Evolutionary conservation across 2,888 invertebrate genomes (phyloP), one percentile per base, ranked within the genome.

Genomic region (Omphaloscelis lunosa): DNA sequence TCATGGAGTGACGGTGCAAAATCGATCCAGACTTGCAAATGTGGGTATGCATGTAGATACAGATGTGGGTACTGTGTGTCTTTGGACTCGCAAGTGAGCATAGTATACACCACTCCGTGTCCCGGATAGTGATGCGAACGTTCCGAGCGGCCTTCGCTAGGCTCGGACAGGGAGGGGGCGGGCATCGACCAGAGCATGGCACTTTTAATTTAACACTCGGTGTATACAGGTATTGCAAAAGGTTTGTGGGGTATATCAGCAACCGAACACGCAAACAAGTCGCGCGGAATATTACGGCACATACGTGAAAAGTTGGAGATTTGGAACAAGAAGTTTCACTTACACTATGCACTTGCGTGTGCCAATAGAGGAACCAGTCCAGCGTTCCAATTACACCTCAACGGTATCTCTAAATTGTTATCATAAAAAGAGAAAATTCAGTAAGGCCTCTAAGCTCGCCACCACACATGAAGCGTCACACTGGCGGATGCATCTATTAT

Each of bases 1-100:
- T 95, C 92, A 95, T 95, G 96, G 95, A 96, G 96, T 96, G 95
- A 96, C 97, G 97, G 97, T 97, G 97, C 97, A 97, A 97, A 97
- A 97, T 97, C 97, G 97, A 96, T 96, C 95, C 93, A 93, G 93
- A 94, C 93, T 95, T 95, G 95, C 94, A 94, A 92, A 92, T 95
- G 94, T 94, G 87, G 90, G 88, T 90, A 88, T 87, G 89, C 90
- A 88, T 86, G 87, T 90, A 85, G 89, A 90, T 90, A 90, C 88
- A 91, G 87, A 89, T 91, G 91, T 92, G 89, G 90, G 92, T 93
- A 90, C 90, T 92, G 92, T 94, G 89, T 92, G 90, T 93, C 91
- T 93, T 91, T 91, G 92, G 93, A 93, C 90, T 92, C 92, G 93
- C 93, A 93, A 93, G 93, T 94, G 93, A 92, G 91, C 93, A 93